Percentiles rank a stretch among this genome's conserved stretches.
Conservation (phyloP, 2,113 vertebrate species). For the Hiodon tergisus region DNA sequence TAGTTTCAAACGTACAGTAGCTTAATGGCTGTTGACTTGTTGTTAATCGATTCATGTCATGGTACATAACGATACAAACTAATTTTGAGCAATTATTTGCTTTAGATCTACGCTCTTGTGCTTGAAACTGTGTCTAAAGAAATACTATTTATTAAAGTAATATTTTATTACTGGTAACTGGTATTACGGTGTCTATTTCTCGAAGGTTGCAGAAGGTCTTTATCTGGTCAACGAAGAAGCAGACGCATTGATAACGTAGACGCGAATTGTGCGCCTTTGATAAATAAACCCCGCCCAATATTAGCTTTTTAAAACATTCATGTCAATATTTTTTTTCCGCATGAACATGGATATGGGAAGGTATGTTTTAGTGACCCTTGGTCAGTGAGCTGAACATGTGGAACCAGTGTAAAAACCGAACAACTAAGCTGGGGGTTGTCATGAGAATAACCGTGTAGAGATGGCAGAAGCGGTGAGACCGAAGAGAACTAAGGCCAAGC, state of each 20-base stretch:
- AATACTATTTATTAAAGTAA: too few relatives aligned
- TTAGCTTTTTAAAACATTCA: background rate
- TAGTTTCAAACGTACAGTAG: background rate
- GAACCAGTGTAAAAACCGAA: background rate
- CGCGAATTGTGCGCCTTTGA: background rate
- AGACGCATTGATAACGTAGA: too few relatives aligned
- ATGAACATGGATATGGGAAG: conserved; percentile 11
- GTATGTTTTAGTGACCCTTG: conserved; percentile 2
- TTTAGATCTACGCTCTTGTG: background rate
- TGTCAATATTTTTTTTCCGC: background rate
- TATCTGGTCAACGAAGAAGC: too few relatives aligned
- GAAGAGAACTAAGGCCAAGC: conserved; percentile 60
- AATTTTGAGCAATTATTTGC: background rate
- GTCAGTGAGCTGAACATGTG: background rate
- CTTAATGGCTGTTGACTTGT: background rate
- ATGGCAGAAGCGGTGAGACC: conserved; percentile 68
- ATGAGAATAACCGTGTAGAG: conserved; percentile 28
- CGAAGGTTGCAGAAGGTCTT: too few relatives aligned
- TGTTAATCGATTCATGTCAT: background rate
- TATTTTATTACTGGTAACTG: too few relatives aligned
- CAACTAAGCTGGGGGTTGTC: conserved; percentile 8
- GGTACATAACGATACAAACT: background rate
- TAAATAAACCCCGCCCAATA: background rate
- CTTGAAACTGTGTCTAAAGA: background rate
- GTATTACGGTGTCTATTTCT: too few relatives aligned